These are phyloP conservation scores for Drosophila pectinifera DNA, from an alignment of 1,140 invertebrate genomes.

Conservation along the genomic window DNA sequence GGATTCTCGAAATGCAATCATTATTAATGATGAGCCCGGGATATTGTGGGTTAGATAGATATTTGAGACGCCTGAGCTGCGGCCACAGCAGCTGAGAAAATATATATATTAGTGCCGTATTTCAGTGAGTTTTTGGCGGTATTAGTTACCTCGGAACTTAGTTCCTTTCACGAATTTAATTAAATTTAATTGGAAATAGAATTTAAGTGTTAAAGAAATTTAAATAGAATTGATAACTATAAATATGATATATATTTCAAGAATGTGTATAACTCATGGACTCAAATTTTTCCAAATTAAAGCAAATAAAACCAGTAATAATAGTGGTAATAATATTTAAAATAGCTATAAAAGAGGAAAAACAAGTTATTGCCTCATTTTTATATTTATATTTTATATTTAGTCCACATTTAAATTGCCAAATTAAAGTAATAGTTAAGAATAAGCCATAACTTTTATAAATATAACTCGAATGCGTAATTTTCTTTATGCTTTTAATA, in stretches of 20 bases:
- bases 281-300: not conserved
- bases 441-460: not conserved
- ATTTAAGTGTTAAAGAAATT: not conserved
- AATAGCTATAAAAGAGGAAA: not conserved
- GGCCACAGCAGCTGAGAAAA: slow-evolving; percentile 2
- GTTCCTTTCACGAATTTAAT: not conserved
- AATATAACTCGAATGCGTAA: not conserved
- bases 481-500: not conserved
- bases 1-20: slow-evolving; percentile 40
- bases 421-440: not conserved
- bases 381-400: not conserved
- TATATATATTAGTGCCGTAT: not conserved
- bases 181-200: not conserved
- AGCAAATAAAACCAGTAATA: not conserved
- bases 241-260: not conserved
- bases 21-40: slow-evolving; percentile 34
- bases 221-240: rapidly evolving
- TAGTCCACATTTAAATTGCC: not conserved
- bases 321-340: not conserved
- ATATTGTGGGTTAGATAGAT: slow-evolving; percentile 21
- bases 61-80: slow-evolving; percentile 1
- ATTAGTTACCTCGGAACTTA: too few species aligned
- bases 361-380: not conserved
- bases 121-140: not conserved
- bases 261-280: too few species aligned